Percentiles rank a stretch among this genome's conserved stretches.
Evolutionary conservation across 2,113 vertebrate genomes (phyloP).

Genomic region (Coturnix japonica): DNA sequence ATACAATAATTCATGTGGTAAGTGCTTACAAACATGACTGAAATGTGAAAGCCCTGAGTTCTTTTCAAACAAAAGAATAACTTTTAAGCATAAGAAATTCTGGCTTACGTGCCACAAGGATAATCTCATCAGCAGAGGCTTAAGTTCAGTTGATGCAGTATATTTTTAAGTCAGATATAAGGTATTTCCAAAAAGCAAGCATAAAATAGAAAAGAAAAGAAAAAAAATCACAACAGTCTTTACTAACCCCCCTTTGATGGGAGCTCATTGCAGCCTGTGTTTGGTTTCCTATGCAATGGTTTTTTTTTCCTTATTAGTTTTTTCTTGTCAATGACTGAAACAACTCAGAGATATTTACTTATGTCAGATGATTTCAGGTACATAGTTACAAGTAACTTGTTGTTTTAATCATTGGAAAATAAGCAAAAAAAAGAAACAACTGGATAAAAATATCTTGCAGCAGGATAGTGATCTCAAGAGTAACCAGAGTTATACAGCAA

Average conservation of each 20-base stretch:
- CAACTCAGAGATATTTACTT: neutral
- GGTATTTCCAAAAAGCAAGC: neutral
- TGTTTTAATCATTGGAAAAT: neutral
- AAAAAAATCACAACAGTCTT: neutral
- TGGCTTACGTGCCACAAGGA: neutral
- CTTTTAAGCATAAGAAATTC: neutral
- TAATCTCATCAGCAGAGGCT: neutral
- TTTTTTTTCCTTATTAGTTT: neutral
- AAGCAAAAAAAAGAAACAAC: neutral
- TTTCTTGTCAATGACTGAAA: neutral
- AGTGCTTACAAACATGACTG: neutral
- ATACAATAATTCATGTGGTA: neutral
- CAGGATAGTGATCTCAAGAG: neutral
- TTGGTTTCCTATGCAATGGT: neutral
- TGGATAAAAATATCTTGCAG: neutral
- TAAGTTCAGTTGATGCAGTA: neutral
- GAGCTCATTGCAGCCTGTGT: neutral
- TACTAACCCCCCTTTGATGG: neutral
- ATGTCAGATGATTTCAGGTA: neutral
- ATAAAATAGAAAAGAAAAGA: neutral
- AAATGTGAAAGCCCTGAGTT: neutral
- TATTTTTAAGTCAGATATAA: neutral
- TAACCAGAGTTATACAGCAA: neutral
- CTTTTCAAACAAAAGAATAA: neutral
- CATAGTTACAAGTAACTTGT: neutral